A percentile compares a stretch with the other conserved stretches of the same genome.
Conservation (phyloP, 2,113 vertebrate genomes). For the Seriola quinqueradiata region DNA sequence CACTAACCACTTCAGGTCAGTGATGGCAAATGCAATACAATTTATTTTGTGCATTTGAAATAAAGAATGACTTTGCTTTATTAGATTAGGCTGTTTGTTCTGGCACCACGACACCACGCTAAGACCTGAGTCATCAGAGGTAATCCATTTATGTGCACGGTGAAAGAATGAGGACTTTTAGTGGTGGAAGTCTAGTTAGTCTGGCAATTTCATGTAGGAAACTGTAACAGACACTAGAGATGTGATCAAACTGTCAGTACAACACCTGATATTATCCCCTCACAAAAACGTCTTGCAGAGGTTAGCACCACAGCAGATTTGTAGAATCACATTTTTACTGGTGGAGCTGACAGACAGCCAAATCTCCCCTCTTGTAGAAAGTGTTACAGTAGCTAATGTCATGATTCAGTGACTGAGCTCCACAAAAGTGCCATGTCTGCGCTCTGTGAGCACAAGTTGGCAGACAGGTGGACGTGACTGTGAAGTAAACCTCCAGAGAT, state of each 20-base stretch:
- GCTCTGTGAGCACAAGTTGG: conserved; percentile 15
- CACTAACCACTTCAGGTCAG: background rate
- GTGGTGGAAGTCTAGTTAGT: background rate
- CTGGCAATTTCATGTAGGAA: background rate
- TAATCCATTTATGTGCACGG: background rate
- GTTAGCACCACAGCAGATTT: background rate
- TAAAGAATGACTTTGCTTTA: background rate
- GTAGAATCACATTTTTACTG: background rate
- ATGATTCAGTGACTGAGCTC: conserved; percentile 27
- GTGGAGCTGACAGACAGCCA: background rate
- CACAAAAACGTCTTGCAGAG: background rate
- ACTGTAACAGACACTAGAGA: background rate
- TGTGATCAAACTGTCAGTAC: background rate
- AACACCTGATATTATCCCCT: background rate
- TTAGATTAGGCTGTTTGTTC: background rate
- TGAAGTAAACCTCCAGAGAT: conserved; percentile 3
- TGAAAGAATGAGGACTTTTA: background rate
- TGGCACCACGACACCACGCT: background rate
- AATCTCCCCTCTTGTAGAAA: background rate
- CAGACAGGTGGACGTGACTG: background rate
- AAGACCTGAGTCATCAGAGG: background rate
- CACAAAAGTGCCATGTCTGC: background rate
- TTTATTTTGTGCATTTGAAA: background rate
- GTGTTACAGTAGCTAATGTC: conserved; percentile 1
- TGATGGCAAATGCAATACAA: background rate